A percentile compares a stretch with the other conserved stretches of the same genome.
Evolutionary conservation across 2,113 vertebrate species (phyloP).

Genomic region (Gambusia holbrooki): DNA sequence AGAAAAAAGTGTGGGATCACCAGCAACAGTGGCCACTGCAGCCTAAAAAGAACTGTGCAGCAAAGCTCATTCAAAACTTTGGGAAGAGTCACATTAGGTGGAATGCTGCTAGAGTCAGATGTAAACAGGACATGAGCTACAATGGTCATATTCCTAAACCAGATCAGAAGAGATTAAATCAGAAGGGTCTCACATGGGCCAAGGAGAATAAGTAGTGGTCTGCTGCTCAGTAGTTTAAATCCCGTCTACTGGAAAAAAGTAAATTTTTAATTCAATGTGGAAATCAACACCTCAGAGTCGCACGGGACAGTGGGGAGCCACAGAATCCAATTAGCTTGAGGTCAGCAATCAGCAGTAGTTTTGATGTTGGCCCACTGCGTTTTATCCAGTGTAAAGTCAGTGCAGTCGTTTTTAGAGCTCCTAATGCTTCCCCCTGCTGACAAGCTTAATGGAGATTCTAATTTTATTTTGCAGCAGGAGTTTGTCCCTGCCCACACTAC

Average conservation of each 20-base stretch:
- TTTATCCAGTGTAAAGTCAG: too few relatives aligned
- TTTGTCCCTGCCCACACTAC: too few relatives aligned
- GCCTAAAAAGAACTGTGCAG: background rate
- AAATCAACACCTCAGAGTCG: background rate
- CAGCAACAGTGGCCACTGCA: background rate
- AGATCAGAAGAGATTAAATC: background rate
- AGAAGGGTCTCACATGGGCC: background rate
- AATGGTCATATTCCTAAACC: background rate
- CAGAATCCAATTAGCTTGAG: background rate
- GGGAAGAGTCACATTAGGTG: background rate
- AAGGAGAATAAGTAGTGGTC: too few relatives aligned
- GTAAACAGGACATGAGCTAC: background rate
- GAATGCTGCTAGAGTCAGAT: background rate
- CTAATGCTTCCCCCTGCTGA: too few relatives aligned
- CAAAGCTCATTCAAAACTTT: background rate
- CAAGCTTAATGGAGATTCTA: too few relatives aligned
- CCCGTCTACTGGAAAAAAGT: too few relatives aligned
- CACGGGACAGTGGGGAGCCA: background rate
- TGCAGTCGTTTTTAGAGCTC: too few relatives aligned
- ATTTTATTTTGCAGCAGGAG: too few relatives aligned
- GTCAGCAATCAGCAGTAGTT: background rate
- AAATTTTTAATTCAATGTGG: background rate
- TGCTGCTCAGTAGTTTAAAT: too few relatives aligned
- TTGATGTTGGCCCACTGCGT: background rate
- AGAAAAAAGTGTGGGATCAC: too few relatives aligned